Conservation (phyloP, 1,140 invertebrate species). For the Glomeris maerens region DNA sequence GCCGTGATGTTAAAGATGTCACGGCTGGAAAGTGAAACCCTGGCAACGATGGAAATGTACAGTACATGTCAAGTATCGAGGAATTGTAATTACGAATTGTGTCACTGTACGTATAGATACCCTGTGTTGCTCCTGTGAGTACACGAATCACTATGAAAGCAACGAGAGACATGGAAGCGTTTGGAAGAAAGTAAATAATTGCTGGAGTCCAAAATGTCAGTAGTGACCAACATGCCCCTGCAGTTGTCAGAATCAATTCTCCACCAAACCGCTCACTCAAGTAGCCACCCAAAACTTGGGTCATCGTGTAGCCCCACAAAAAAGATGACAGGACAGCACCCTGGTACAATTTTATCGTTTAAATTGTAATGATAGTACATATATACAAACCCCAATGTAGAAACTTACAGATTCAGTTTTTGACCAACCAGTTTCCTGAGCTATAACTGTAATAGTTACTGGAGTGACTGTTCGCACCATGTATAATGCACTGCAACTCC, state of each 20-base stretch:
- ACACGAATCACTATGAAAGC: constrained; percentile 45
- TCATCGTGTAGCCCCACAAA: constrained; percentile 61
- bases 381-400: neutral
- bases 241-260: constrained; percentile 46
- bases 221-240: constrained; percentile 48
- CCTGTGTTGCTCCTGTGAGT: constrained; percentile 53
- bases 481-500: constrained; percentile 50
- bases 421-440: constrained; percentile 50
- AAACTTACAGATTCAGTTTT: constrained; percentile 47
- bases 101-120: constrained; percentile 20
- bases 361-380: neutral
- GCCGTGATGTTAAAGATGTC: constrained; percentile 52
- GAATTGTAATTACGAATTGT: constrained; percentile 1
- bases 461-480: constrained; percentile 52
- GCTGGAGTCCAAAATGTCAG: constrained; percentile 52
- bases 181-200: constrained; percentile 43
- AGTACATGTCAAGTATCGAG: neutral
- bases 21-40: constrained; percentile 55
- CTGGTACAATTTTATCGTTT: constrained; percentile 22
- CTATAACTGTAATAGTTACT: constrained; percentile 45
- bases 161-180: constrained; percentile 38
- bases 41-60: constrained; percentile 17
- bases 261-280: constrained; percentile 52
- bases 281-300: constrained; percentile 52
- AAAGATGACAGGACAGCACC: constrained; percentile 54